Evolutionary conservation across 1,140 invertebrate genomes (phyloP).

Genomic region (Cydia splendana): DNA sequence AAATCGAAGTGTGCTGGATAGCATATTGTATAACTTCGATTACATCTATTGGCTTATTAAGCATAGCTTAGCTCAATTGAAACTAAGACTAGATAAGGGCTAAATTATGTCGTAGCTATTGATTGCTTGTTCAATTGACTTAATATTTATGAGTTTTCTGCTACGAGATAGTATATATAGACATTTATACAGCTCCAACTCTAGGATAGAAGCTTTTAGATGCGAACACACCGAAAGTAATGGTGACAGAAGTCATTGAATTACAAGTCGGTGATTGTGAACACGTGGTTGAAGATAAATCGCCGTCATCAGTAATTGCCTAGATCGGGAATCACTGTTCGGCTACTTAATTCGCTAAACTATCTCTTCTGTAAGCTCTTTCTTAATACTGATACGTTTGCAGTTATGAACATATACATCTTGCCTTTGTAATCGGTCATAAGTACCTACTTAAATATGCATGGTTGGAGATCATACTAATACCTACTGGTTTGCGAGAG

Average conservation of each 20-base stretch:
- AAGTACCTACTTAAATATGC: too few relatives aligned
- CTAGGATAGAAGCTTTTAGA: neutral
- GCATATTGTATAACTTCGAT: too few relatives aligned
- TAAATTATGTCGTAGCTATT: too few relatives aligned
- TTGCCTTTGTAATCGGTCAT: too few relatives aligned
- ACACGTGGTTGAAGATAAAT: slow-evolving; percentile 19
- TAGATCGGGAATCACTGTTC: neutral
- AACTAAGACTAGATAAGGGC: too few relatives aligned
- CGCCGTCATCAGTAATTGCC: slow-evolving; percentile 15
- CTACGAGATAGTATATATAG: neutral
- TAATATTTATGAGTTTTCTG: neutral
- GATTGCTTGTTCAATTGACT: neutral
- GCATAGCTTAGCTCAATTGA: too few relatives aligned
- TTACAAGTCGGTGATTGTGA: slow-evolving; percentile 10
- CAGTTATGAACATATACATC: neutral
- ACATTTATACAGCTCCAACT: neutral
- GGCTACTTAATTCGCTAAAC: neutral
- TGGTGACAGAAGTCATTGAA: slow-evolving; percentile 22
- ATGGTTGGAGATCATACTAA: too few relatives aligned
- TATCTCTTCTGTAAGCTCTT: neutral
- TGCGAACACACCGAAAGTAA: slow-evolving; percentile 11
- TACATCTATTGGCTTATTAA: too few relatives aligned
- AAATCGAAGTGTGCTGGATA: too few relatives aligned
- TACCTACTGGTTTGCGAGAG: too few relatives aligned
- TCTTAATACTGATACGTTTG: neutral